These are phyloP conservation scores for Rhagonycha fulva DNA, from an alignment of 2,888 invertebrate species.

Conservation along the genomic window DNA sequence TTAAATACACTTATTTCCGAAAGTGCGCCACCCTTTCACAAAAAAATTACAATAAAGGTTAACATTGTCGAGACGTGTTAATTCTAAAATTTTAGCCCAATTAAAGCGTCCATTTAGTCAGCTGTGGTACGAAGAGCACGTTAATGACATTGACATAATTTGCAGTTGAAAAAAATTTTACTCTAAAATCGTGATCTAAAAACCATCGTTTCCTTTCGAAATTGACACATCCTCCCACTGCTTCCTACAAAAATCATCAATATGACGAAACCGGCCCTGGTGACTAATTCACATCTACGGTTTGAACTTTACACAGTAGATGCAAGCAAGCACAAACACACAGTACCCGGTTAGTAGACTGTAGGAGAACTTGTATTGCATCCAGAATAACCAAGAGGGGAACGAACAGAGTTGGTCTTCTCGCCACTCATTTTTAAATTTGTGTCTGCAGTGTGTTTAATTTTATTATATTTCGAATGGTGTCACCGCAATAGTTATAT, in stretches of 20 bases:
- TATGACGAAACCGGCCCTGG: slow-evolving; percentile 45
- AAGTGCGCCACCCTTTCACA: background rate
- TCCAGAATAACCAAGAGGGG: slow-evolving; percentile 10
- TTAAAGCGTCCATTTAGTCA: background rate
- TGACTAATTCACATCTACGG: slow-evolving; percentile 43
- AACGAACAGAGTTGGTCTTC: background rate
- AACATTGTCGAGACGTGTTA: background rate
- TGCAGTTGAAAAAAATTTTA: background rate
- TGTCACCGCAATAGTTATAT: slow-evolving; percentile 17
- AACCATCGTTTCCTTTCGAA: slow-evolving; percentile 28
- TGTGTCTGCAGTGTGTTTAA: slow-evolving; percentile 14
- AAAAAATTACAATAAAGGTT: background rate
- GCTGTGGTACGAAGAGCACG: background rate
- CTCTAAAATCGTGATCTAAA: slow-evolving; percentile 2
- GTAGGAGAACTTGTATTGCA: slow-evolving; percentile 12
- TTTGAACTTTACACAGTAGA: slow-evolving; percentile 20
- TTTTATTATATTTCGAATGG: slow-evolving; percentile 8
- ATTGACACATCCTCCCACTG: slow-evolving; percentile 38
- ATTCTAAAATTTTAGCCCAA: background rate
- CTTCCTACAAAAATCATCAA: slow-evolving; percentile 39
- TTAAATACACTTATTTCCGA: background rate
- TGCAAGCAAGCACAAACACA: slow-evolving; percentile 14
- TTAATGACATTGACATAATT: slow-evolving; percentile 4
- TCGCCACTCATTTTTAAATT: slow-evolving; percentile 4
- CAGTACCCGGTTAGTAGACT: slow-evolving; percentile 13